A percentile compares a stretch with the other conserved stretches of the same genome.
These are phyloP conservation scores for Sussaba pulchella DNA, from an alignment of 2,888 invertebrate genomes.

Conservation along the genomic window DNA sequence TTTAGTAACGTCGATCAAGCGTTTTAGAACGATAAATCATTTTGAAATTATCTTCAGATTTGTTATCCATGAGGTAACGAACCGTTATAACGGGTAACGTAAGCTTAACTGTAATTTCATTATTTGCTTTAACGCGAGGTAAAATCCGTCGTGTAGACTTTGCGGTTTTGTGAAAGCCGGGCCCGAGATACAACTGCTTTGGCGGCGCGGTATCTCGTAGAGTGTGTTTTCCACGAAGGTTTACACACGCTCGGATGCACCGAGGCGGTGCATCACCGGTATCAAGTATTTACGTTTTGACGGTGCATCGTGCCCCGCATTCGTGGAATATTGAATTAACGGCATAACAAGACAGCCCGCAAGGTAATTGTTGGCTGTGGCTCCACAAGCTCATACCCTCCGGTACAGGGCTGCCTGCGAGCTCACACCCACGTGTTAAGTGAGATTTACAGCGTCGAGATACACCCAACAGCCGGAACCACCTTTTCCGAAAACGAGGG, in stretches of 20 bases:
- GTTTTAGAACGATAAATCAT: neutral
- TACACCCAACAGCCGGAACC: neutral
- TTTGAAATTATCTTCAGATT: neutral
- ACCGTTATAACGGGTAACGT: slow-evolving; percentile 11
- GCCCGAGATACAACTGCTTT: slow-evolving; percentile 16
- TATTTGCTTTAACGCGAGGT: slow-evolving; percentile 6
- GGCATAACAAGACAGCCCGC: slow-evolving; percentile 71
- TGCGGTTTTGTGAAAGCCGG: slow-evolving; percentile 30
- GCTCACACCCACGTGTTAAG: slow-evolving; percentile 16
- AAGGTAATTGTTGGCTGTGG: slow-evolving; percentile 65
- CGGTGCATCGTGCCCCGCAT: slow-evolving; percentile 45
- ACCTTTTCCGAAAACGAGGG: neutral
- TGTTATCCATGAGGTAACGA: neutral
- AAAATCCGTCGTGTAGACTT: slow-evolving; percentile 12
- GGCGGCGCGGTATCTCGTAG: slow-evolving; percentile 2
- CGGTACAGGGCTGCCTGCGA: slow-evolving; percentile 21
- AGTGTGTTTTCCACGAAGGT: slow-evolving; percentile 43
- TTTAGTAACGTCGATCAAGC: neutral
- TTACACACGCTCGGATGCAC: slow-evolving; percentile 27
- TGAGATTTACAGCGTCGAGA: slow-evolving; percentile 33
- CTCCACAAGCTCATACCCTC: slow-evolving; percentile 45
- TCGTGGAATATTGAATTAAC: slow-evolving; percentile 72
- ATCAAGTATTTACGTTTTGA: slow-evolving; percentile 71
- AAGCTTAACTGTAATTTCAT: slow-evolving; percentile 4
- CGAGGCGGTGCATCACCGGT: slow-evolving; percentile 20